Evolutionary conservation across 2,797 vertebrate genomes (phyloP).

Genomic region (Rhincodon typus): DNA sequence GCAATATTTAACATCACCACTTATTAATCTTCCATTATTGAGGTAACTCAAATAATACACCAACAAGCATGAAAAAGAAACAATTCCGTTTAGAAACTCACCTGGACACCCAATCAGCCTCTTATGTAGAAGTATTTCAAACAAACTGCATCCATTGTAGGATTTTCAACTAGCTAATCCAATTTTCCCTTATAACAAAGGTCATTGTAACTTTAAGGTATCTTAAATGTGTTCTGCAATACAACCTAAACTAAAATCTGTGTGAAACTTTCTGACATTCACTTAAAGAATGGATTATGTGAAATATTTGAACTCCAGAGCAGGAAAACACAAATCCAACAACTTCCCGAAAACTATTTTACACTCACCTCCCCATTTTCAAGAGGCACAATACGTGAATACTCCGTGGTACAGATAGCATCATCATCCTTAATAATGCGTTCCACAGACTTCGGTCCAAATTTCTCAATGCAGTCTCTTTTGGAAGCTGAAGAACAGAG

Average conservation of each 20-base stretch:
- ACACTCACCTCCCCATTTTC: constrained; percentile 85
- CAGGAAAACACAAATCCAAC: neutral
- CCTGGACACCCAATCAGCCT: neutral
- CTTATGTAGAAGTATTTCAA: no score
- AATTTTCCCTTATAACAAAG: neutral
- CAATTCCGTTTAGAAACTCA: neutral
- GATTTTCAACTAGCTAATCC: neutral
- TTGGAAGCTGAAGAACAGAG: constrained; percentile 68
- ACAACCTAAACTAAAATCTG: neutral
- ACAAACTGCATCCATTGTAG: neutral
- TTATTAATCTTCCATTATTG: neutral
- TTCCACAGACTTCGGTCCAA: constrained; percentile 73
- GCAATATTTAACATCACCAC: neutral
- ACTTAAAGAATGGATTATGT: neutral
- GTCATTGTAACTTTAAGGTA: neutral
- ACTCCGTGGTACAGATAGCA: constrained; percentile 79
- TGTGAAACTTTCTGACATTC: neutral
- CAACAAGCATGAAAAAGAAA: neutral
- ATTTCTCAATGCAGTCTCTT: constrained; percentile 87
- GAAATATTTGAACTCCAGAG: neutral
- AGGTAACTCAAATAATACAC: neutral
- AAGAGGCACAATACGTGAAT: constrained; percentile 86
- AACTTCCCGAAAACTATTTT: neutral
- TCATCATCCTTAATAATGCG: constrained; percentile 73
- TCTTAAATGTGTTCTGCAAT: neutral